Conservation (phyloP, 2,797 vertebrate genomes). For the Amblyopsis hoosieri region DNA sequence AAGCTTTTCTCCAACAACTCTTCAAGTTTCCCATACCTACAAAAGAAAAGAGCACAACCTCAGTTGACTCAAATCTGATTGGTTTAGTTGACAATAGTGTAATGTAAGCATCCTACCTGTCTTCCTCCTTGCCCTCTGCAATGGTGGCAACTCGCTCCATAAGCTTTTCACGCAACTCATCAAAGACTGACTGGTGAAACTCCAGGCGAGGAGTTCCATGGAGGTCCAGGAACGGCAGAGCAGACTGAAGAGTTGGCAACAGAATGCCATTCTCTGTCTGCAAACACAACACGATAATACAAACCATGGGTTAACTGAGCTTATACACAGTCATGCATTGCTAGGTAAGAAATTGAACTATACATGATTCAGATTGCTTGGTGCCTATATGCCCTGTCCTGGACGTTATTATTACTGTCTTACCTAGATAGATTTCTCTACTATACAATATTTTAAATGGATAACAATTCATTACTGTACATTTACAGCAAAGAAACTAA, state of each 20-base stretch:
- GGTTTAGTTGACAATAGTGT: background rate
- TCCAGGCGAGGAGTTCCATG: constrained; percentile 95
- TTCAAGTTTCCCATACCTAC: constrained; percentile 91
- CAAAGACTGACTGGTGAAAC: constrained; percentile 98
- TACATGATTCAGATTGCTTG: too few relatives aligned
- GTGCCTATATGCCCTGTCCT: too few relatives aligned
- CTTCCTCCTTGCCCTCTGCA: constrained; percentile 91
- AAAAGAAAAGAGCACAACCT: background rate
- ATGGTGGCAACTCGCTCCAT: constrained; percentile 93
- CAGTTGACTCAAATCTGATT: background rate
- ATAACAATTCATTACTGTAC: too few relatives aligned
- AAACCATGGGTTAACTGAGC: background rate
- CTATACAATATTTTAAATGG: too few relatives aligned
- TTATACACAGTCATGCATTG: background rate
- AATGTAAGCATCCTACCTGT: constrained; percentile 75
- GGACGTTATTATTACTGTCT: too few relatives aligned
- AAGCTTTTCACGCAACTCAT: constrained; percentile 94
- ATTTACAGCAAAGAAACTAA: too few relatives aligned
- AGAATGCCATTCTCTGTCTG: constrained; percentile 96
- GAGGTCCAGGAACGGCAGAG: constrained; percentile 94
- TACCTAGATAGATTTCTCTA: too few relatives aligned
- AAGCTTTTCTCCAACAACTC: constrained; percentile 97
- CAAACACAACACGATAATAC: background rate
- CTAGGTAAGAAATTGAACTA: background rate
- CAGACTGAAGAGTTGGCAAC: constrained; percentile 94